Percentiles rank a stretch among this genome's conserved stretches.
Evolutionary conservation across 2,888 invertebrate species (phyloP).

Genomic region (Tetrapedia diversipes): DNA sequence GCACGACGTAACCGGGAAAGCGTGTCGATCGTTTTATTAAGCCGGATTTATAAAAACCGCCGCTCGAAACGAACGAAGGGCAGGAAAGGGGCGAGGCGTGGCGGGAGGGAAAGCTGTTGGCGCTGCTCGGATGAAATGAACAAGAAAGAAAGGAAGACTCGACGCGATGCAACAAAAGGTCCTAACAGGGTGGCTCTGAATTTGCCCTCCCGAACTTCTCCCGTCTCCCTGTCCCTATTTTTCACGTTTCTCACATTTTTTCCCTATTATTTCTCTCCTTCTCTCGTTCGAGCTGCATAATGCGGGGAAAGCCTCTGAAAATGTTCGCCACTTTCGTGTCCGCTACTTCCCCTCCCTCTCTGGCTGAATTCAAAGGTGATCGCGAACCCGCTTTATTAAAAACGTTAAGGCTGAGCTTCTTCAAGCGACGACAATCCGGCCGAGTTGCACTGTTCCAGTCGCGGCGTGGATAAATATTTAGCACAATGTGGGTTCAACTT

Average conservation of each 20-base stretch:
- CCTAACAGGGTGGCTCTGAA: slow-evolving; percentile 58
- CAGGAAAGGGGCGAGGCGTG: background rate
- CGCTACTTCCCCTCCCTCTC: slow-evolving; percentile 19
- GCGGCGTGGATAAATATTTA: background rate
- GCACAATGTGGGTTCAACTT: no score
- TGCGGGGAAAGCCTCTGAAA: slow-evolving; percentile 58
- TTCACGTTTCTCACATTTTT: background rate
- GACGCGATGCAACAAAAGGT: slow-evolving; percentile 67
- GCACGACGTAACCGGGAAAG: slow-evolving; percentile 35
- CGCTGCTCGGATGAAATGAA: slow-evolving; percentile 47
- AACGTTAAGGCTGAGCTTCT: slow-evolving; percentile 34
- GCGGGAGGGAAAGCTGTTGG: slow-evolving; percentile 26
- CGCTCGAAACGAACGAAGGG: background rate
- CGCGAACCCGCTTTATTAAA: slow-evolving; percentile 59
- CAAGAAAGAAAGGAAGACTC: slow-evolving; percentile 63
- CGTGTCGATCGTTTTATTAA: slow-evolving; percentile 64
- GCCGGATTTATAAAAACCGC: slow-evolving; percentile 62
- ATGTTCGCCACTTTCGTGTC: slow-evolving; percentile 41
- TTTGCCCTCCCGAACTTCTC: slow-evolving; percentile 28
- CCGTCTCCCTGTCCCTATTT: slow-evolving; percentile 20
- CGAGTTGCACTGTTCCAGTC: slow-evolving; percentile 4
- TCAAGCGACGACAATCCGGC: slow-evolving; percentile 12
- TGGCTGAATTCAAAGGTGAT: slow-evolving; percentile 57
- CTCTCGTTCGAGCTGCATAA: slow-evolving; percentile 32
- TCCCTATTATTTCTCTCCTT: background rate